Conservation (phyloP, 2,888 invertebrate genomes). For the Oegoconia quadripuncta region DNA sequence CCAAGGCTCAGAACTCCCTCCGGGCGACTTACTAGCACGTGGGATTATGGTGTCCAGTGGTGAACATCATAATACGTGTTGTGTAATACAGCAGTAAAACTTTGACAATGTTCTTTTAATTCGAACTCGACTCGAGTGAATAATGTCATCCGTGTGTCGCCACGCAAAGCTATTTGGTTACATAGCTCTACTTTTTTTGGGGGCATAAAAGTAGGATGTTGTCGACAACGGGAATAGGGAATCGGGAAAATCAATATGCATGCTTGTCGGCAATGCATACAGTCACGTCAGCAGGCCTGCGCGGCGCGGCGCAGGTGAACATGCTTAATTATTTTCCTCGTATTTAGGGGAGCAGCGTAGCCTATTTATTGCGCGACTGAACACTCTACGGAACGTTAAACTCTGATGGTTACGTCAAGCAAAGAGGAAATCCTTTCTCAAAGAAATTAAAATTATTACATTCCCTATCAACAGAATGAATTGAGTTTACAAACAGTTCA, state of each 20-base stretch:
- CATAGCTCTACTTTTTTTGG: too few species aligned
- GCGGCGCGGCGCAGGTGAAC: constrained; percentile 22
- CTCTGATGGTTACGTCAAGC: neutral
- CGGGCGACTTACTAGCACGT: too few species aligned
- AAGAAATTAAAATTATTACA: constrained; percentile 2
- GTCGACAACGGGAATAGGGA: constrained; percentile 32
- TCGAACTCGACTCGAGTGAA: too few species aligned
- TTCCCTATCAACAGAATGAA: neutral
- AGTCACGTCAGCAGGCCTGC: constrained; percentile 40
- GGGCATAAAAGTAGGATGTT: constrained; percentile 12
- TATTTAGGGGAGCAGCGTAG: neutral
- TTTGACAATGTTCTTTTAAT: too few species aligned
- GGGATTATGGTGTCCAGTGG: too few species aligned
- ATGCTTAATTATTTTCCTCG: constrained; percentile 33
- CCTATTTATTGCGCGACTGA: neutral
- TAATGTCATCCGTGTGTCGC: too few species aligned
- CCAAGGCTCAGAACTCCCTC: too few species aligned
- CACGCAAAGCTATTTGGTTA: too few species aligned
- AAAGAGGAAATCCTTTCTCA: neutral
- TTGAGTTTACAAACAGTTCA: constrained; percentile 5
- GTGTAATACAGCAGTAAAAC: too few species aligned
- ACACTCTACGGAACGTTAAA: neutral
- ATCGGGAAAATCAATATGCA: constrained; percentile 46
- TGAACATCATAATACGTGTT: too few species aligned
- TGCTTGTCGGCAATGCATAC: constrained; percentile 46